Evolutionary conservation across 1,140 invertebrate genomes (phyloP).

Genomic region (Zaprionus ornatus): DNA sequence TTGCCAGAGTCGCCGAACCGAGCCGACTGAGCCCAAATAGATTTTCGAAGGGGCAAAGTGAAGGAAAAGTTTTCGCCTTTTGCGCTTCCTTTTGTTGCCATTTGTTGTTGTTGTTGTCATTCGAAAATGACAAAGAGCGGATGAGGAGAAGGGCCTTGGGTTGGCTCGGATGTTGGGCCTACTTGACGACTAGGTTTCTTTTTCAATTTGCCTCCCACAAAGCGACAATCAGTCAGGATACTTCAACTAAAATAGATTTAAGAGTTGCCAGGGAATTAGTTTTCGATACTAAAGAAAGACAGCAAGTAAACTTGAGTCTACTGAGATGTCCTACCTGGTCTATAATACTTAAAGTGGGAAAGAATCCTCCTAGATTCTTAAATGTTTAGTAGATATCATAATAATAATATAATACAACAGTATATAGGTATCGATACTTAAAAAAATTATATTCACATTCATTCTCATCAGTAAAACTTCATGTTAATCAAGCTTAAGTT

Average conservation of each 20-base stretch:
- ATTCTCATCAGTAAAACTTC: too few relatives aligned
- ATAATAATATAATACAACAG: too few relatives aligned
- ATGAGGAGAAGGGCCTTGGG: neutral
- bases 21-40: constrained; percentile 28
- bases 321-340: neutral
- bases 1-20: constrained; percentile 6
- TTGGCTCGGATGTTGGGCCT: neutral
- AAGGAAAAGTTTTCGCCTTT: constrained; percentile 42
- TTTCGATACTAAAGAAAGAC: neutral
- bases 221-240: constrained; percentile 36
- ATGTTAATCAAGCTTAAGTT: too few relatives aligned
- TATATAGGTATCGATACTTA: too few relatives aligned
- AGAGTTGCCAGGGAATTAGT: constrained; percentile 25
- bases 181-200: neutral
- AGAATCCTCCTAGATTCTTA: too few relatives aligned
- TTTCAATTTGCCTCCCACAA: constrained; percentile 43
- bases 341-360: neutral
- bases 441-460: too few relatives aligned
- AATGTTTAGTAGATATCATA: too few relatives aligned
- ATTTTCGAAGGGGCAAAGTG: constrained; percentile 34
- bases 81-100: constrained; percentile 32
- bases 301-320: neutral
- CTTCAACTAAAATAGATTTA: constrained; percentile 37
- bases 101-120: constrained; percentile 40
- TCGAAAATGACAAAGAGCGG: neutral